Evolutionary conservation across 2,888 invertebrate genomes (phyloP), one percentile per base, ranked within the genome.

Genomic region (Cryptus viduatorius): DNA sequence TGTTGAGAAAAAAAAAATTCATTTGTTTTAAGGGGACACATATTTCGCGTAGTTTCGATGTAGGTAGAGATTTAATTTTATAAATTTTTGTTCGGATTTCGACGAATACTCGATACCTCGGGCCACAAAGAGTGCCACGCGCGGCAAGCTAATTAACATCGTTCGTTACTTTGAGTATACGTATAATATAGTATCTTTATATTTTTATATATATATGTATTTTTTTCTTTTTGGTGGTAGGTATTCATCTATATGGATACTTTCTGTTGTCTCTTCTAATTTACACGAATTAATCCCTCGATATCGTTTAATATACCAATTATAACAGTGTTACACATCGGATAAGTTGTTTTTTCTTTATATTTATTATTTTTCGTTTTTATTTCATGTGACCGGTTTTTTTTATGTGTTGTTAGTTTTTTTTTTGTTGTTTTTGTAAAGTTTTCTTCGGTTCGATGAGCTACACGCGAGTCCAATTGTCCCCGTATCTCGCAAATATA

Each of bases 231-330:
- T 88, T 87, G 87, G 86, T 89, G 86, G 89, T 90, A 89, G 86
- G 89, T 90, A 90, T 90, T 90, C 89, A 86, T 90, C 89, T 91
- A 91, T 92, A 88, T 91, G 90, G 88, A 91, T 93, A 93, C 92
- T 93, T 93, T 92, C 93, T 92, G 92, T 92, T 90, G 89, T 92
- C 92, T 84, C 84, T 81, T 84, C 81, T 93, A 93, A 92, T 92
- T 91, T 91, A 92, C 92, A 93, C 89, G 90, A 91, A 91, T 89
- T 88, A 87, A 89, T 88, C 87, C 83, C 87, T 90, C 90, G 86
- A 89, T 90, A 91, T 89, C 87, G 86, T 85, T 89, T 84, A 84
- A 87, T 88, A 87, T 86, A 87, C 79, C 85, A 81, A 85, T 89
- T 89, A 89, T 89, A 90, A 91, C 89, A 91, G 86, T 89, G 87